phyloP scores from a whole-genome alignment of 2,797 vertebrate species.

The Peromyscus aztecus region DNA sequence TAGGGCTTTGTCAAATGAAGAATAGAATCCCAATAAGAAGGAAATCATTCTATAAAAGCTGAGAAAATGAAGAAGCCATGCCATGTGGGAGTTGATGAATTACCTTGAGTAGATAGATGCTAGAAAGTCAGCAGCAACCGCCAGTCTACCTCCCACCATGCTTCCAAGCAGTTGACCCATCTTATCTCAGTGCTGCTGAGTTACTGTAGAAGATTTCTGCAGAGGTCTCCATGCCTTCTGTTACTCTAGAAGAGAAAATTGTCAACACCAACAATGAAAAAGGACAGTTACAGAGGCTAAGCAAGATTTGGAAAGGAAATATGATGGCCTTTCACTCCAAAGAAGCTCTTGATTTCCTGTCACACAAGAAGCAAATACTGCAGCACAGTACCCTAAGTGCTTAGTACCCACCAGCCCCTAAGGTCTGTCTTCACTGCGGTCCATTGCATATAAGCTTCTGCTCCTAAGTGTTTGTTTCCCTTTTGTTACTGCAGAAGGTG shows the following conservation, averaged over 20 bases:
- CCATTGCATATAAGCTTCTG: not conserved
- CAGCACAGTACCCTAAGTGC: not conserved
- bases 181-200: not conserved
- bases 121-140: not conserved
- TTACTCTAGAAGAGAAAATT: not conserved
- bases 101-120: not conserved
- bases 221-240: not conserved
- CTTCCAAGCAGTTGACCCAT: not conserved
- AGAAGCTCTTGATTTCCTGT: not conserved
- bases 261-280: slow-evolving; percentile 9
- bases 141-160: not conserved
- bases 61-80: slow-evolving; percentile 20
- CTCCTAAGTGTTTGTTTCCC: slow-evolving; percentile 12
- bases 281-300: not conserved
- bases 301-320: slow-evolving; percentile 30
- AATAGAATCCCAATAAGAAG: slow-evolving; percentile 54
- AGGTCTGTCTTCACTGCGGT: not conserved
- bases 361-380: slow-evolving; percentile 13
- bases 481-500: slow-evolving; percentile 62
- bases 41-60: slow-evolving; percentile 56
- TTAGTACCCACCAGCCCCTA: not conserved
- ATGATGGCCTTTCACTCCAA: not conserved
- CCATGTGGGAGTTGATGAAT: not conserved
- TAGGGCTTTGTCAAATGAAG: slow-evolving; percentile 69
- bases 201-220: not conserved